Percentiles rank a stretch among this genome's conserved stretches.
phyloP scores from a whole-genome alignment of 2,113 vertebrate genomes.

The Pan paniscus region DNA sequence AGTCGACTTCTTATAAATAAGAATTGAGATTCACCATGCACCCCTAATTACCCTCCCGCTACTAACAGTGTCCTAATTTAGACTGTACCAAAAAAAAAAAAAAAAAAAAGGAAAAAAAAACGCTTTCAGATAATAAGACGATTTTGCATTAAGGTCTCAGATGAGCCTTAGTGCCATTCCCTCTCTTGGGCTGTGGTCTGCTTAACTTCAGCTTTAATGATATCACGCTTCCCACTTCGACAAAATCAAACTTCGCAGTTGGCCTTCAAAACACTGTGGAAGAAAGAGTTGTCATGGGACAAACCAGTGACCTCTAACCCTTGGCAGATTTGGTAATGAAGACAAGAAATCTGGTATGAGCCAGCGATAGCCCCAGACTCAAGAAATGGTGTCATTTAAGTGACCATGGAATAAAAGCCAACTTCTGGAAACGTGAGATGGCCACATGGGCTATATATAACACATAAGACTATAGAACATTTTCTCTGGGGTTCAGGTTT shows the following conservation, averaged over 20 bases:
- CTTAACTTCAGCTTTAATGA: slow-evolving; percentile 41
- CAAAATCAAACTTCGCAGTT: neutral
- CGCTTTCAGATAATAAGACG: slow-evolving; percentile 41
- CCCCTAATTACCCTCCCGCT: slow-evolving; percentile 58
- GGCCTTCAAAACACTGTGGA: neutral
- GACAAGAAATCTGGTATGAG: neutral
- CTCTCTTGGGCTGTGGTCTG: slow-evolving; percentile 19
- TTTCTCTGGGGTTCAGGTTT: neutral
- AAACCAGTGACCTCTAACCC: neutral
- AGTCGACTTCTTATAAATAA: slow-evolving; percentile 69
- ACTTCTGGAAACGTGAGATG: neutral
- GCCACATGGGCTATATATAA: neutral
- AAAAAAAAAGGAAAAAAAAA: neutral
- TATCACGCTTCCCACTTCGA: neutral
- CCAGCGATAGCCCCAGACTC: neutral
- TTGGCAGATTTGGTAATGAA: neutral
- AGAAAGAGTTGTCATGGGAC: neutral
- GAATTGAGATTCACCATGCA: slow-evolving; percentile 61
- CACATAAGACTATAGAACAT: neutral
- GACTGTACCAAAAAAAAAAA: neutral
- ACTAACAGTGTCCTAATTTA: slow-evolving; percentile 57
- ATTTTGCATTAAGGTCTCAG: slow-evolving; percentile 59
- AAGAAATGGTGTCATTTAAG: neutral
- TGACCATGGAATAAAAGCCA: neutral
- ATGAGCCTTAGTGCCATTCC: slow-evolving; percentile 40